Evolutionary conservation across 2,888 invertebrate genomes (phyloP), one percentile per base, ranked within the genome.

Genomic region (Aphrophora alni): DNA sequence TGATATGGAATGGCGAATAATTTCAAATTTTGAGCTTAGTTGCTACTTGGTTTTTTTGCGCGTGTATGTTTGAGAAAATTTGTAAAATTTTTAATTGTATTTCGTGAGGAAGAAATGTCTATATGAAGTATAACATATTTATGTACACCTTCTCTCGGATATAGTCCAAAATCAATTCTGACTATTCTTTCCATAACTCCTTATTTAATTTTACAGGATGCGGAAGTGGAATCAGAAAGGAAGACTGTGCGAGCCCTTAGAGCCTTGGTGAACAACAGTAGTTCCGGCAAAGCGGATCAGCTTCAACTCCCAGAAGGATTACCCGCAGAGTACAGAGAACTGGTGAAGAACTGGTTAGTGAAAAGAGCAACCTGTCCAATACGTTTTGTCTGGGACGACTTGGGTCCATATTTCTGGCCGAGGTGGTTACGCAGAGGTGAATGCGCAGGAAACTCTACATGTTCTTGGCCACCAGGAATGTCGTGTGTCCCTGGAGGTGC

Each of bases 401-500:
- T 90, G 78, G 90, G 90, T 0, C 85, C 87, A 26, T 87, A 89
- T 77, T 90, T 90, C 86, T 90, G 90, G 90, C 90, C 90, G 8
- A 86, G 89, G 44, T 90, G 80, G 82, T 80, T 83, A 38, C 82
- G 81, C 28, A 33, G 77, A 17, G 85, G 84, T 10, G 82, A 84
- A 78, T 83, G 83, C 70, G 80, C 80, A 44, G 81, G 73, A 7
- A 74, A 75, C 24, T 68, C 82, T 71, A 82, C 89, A 87, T 90
- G 90, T 84, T 90, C 90, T 33, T 88, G 90, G 85, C 90, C 90
- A 0, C 88, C 89, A 0, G 90, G 90, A 8, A 90, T 90, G 90
- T 85, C 86, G 26, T 90, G 90, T 85, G 87, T 88, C 74, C 88
- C 89, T 0, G 84, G 87, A 84, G 83, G 86, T n/a, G 85, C 87